Base-by-base conservation (phyloP, 2,797 vertebrate species). In the Lacerta viridis region DNA sequence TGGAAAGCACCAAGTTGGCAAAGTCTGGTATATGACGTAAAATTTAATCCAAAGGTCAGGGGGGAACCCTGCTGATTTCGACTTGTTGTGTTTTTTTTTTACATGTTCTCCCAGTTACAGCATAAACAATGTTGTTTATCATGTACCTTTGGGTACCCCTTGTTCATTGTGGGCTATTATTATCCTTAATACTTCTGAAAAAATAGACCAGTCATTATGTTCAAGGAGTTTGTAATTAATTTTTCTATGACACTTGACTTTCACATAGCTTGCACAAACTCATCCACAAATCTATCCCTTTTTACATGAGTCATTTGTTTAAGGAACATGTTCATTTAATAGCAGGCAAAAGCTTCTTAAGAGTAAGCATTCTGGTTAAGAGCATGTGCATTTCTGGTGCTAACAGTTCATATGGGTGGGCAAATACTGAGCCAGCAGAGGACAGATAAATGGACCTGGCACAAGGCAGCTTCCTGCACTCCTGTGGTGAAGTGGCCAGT, bases 261-360 rank as follows among this genome's bases (percentile, higher is more conserved):
- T 41, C 50, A 15, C 3, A 4, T 55, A 55, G 50, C 50, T 55
- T 13, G 13, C 50, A 55, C 50, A 55, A 15, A 55, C 50, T 55
- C 50, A 55, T 55, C 50, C 50, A 55, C 11, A 55, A 15, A 55
- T 15, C 50, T 13, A 55, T 55, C 50, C 13, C 50, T 55, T 55
- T 55, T 55, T 55, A 55, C 50, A 55, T 55, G 50, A 55, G 50
- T 15, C 50, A 55, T 55, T 55, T 55, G 50, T 55, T 55, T 13
- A 55, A 55, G 50, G 50, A 55, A 55, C 50, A 55, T 55, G 50
- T 55, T 13, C 50, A 50, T 50, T 50, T 71, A 36, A 13, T 72
- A 83, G 82, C 36, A 83, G 29, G 3, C 72, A 9, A 72, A 83
- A 83, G 25, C n/a, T 55, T 72, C 10, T 50, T 71, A 72, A 83